Evolutionary conservation across 2,888 invertebrate species (phyloP), one percentile per base, ranked within the genome.

Genomic region (Lasioglossum calceatum): DNA sequence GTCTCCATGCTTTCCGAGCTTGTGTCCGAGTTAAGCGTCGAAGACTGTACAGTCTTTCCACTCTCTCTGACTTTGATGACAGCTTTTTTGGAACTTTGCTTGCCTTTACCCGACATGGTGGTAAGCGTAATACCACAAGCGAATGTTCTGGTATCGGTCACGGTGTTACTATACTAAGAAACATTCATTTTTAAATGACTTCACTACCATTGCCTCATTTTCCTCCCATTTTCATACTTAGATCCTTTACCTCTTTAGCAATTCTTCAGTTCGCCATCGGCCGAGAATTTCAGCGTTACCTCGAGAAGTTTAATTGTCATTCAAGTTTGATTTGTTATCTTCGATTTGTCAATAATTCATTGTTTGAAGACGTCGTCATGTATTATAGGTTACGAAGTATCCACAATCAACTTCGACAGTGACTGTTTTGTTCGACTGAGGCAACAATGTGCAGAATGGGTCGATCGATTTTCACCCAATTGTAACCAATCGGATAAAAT

Each of bases 61-160:
- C 92, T 91, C 27, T 93, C 93, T 12, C 94, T 93, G 14, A 93
- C 91, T 74, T 95, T 95, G 12, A 94, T 89, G 0, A 94, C 87
- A 32, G 94, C 92, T 71, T 95, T 95, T 81, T 95, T 95, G 0
- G 94, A 94, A 79, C 91, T 95, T 77, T 95, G 93, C 85, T 95
- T 95, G 23, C 95, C 95, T 86, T 95, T 95, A 1, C 95, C 95
- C 23, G 95, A 94, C 95, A 95, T 95, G 44, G 10, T 79, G 67
- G 47, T 1, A 23, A 42, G 7, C 54, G 42, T 32, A 73, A 42
- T 47, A 5, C 10, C 42, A 73, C 19, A 16, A 5, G 50, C 61
- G 14, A n/a, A 19, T 36, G 5, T 1, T 14, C 54, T 70, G 19
- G 5, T 16, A 2, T 75, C 14, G n/a, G 71, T 39, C 32, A 12